phyloP scores from a whole-genome alignment of 2,888 invertebrate species.

The Rhagonycha fulva region DNA sequence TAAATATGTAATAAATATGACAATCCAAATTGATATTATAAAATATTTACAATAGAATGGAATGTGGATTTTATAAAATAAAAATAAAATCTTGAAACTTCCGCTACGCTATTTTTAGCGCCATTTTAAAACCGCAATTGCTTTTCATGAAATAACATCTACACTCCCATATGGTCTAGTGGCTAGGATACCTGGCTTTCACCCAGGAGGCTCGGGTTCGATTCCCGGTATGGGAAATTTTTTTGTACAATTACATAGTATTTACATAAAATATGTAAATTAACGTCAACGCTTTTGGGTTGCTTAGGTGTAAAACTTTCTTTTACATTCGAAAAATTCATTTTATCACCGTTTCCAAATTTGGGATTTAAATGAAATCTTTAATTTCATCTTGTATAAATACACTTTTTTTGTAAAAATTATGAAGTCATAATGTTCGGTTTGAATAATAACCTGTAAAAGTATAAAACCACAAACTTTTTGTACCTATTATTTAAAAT shows the following conservation, averaged over 20 bases:
- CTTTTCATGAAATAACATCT: not conserved
- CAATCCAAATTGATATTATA: no score
- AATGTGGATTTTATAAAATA: no score
- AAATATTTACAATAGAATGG: no score
- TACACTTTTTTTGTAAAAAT: no score
- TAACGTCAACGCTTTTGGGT: not conserved
- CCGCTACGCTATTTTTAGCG: not conserved
- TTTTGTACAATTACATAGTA: slow-evolving; percentile 36
- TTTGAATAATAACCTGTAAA: no score
- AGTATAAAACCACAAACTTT: no score
- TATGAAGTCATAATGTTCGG: no score
- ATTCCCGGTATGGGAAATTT: slow-evolving; percentile 70
- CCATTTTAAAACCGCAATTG: not conserved
- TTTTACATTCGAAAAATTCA: not conserved
- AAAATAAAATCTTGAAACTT: not conserved
- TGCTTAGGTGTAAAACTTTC: not conserved
- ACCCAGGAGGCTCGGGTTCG: slow-evolving; percentile 77
- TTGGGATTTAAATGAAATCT: not conserved
- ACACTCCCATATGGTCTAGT: slow-evolving; percentile 62
- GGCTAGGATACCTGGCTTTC: slow-evolving; percentile 75
- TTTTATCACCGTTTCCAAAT: not conserved
- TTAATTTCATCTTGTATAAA: not conserved
- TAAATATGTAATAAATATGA: no score
- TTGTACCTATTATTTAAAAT: no score
- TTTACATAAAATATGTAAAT: not conserved